phyloP scores from a whole-genome alignment of 2,113 vertebrate genomes.

The Scartelaos histophorus region DNA sequence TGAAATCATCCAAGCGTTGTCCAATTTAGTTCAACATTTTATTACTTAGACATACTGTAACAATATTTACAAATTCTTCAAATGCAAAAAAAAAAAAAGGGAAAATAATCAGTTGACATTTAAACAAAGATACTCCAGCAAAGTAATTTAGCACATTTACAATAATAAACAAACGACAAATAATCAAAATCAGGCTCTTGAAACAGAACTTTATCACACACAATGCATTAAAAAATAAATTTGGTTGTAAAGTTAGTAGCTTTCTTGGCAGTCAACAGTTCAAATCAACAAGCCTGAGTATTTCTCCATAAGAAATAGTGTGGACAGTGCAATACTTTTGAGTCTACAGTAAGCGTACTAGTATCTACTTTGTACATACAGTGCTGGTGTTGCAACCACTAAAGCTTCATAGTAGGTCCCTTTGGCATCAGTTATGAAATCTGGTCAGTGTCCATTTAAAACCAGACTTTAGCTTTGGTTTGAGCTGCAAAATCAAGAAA shows the following conservation, averaged over 20 bases:
- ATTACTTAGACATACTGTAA: conserved; percentile 61
- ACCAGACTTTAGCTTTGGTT: conserved; percentile 92
- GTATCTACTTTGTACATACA: conserved; percentile 48
- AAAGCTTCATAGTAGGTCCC: conserved; percentile 32
- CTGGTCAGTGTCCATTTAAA: conserved; percentile 65
- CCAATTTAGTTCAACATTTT: conserved; percentile 71
- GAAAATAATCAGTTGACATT: conserved; percentile 34
- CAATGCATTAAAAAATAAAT: conserved; percentile 49
- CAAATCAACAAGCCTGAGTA: conserved; percentile 53
- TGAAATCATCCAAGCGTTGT: neutral
- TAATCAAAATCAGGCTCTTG: conserved; percentile 83
- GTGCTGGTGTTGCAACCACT: conserved; percentile 56
- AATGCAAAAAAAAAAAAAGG: conserved; percentile 39
- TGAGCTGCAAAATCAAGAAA: conserved; percentile 78
- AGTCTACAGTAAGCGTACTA: conserved; percentile 43
- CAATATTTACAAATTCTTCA: conserved; percentile 56
- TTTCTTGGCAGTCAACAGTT: conserved; percentile 31
- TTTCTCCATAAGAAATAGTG: conserved; percentile 22
- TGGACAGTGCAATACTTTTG: conserved; percentile 51
- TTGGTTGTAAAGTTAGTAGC: conserved; percentile 56
- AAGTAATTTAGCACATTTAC: conserved; percentile 44
- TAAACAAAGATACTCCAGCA: conserved; percentile 51
- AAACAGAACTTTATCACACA: conserved; percentile 84
- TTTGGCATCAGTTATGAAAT: conserved; percentile 48
- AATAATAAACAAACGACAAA: conserved; percentile 39